phyloP scores from a whole-genome alignment of 30 jellyfish, hydroid and myxozoan genomes.

The Chironex yamaguchii region DNA sequence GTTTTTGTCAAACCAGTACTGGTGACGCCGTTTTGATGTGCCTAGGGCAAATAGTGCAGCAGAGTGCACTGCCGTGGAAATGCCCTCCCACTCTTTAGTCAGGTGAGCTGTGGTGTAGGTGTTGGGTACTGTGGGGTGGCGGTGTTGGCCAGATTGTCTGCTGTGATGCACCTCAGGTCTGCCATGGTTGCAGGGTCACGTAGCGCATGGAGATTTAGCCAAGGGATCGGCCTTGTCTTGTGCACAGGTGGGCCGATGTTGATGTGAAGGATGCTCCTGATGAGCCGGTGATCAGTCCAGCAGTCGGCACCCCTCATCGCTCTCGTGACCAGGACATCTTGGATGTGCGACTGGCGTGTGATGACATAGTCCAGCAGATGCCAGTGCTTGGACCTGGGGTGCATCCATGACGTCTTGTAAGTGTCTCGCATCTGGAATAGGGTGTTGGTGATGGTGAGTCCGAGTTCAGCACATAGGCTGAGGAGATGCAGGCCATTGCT shows the following conservation, averaged over 20 bases:
- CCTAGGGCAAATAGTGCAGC: too few relatives aligned
- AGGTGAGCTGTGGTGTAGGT: too few relatives aligned
- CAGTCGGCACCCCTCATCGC: constrained; percentile 12
- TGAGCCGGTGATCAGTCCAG: constrained; percentile 18
- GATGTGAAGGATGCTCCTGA: neutral
- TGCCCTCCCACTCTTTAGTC: too few relatives aligned
- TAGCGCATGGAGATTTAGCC: too few relatives aligned
- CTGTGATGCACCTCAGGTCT: too few relatives aligned
- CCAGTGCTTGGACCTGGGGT: constrained; percentile 31
- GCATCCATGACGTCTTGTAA: constrained; percentile 16
- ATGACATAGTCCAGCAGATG: constrained; percentile 24
- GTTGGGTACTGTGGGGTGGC: too few relatives aligned
- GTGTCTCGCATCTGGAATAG: neutral
- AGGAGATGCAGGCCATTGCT: constrained; percentile 7
- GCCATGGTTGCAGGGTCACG: too few relatives aligned
- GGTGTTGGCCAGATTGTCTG: too few relatives aligned
- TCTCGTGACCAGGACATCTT: constrained; percentile 5
- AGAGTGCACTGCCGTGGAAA: too few relatives aligned
- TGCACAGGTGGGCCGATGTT: constrained; percentile 20
- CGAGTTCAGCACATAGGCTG: neutral
- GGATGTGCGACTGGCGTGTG: neutral
- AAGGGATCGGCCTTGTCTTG: too few relatives aligned
- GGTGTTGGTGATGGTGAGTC: constrained; percentile 25
- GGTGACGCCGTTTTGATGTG: too few relatives aligned
- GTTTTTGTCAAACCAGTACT: too few relatives aligned